Evolutionary conservation across 2,888 invertebrate genomes (phyloP), one percentile per base, ranked within the genome.

Genomic region (Opisthograptis luteolata): DNA sequence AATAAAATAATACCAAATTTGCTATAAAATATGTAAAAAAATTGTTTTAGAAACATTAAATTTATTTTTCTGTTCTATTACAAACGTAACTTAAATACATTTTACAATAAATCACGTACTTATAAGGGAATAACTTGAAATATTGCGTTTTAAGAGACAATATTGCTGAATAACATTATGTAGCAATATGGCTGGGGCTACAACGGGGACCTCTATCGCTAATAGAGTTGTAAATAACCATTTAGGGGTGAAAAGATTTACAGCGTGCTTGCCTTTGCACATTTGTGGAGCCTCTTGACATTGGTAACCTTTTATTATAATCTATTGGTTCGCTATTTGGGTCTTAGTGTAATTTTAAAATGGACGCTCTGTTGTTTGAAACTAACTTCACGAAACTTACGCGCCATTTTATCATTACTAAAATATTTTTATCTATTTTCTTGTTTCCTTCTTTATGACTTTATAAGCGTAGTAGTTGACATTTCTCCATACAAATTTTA

Each of bases 151-250:
- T 28, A 39, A 28, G 10, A 42, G 42, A 39, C 25, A 48, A 42
- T 51, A 45, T 42, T 47, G 44, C 22, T 25, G 32, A 50, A 46
- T 46, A 31, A 36, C 32, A 50, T 52, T 45, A 47, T 9, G 13
- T 15, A 39, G 34, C 32, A 31, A 40, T 46, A 46, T 15, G 37
- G 30, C 17, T 40, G 10, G 13, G 25, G 31, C 22, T 46, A 39
- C 32, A 40, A 22, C 9, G 35, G 47, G 34, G 28, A 22, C 20
- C 42, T 39, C 41, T 24, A 46, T 43, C 19, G 27, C 42, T 44
- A 25, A 36, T 41, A 52, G 24, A 39, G 35, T 48, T 40, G 41
- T 53, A 48, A 50, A 57, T 46, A 50, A 43, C 39, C 37, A 41
- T 57, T 51, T 45, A 50, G 37, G 34, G 30, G 41, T 8, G 6